Base-by-base conservation (phyloP, 35 echinoderm and acorn worm genomes). In the Stichopus chloronotus region DNA sequence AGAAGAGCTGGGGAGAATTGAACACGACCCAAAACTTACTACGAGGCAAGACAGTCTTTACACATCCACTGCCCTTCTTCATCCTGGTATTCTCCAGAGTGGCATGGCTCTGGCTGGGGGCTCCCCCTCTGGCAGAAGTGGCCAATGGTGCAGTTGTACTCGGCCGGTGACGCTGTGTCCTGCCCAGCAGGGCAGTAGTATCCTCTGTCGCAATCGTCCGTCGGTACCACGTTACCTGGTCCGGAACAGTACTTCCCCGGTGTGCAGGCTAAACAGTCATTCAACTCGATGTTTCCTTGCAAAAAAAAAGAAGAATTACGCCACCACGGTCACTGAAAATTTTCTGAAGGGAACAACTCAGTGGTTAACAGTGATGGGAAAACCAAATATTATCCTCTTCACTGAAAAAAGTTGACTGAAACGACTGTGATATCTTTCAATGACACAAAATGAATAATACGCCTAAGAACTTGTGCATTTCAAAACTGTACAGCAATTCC, bases 151-250 rank as follows among this genome's bases (percentile, higher is more conserved):
- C 97, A 99, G 92, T 99, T 99, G 83, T 93, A 99, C 55, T 96
- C 95, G 25, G 88, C 54, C 5, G 97, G 97, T 78, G 95, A 78
- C 21, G 97, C 79, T 7, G 91, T 91, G 13, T 93, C 63, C 89
- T 99, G 97, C 52, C 97, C 95, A 17, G 91, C 95, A 7, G 97
- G 97, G 59, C 97, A 99, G 89, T 96, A 99, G 95, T 99, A 99
- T 19, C 97, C 97, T 63, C 56, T 86, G 78, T 93, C 92, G 53
- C 97, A 98, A 72, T 99, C 97, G 54, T 91, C 93, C 1, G 94
- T 93, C 4, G 97, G 97, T 58, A 94, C 93, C 19, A 90, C 85
- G 57, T 96, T 94, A 22, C 78, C 87, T 2, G 91, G 90, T 5
- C 97, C 97, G 0, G 95, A 59, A 63, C 97, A 99, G 94, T 96